A percentile compares a stretch with the other conserved stretches of the same genome.
Conservation (phyloP, 2,888 invertebrate genomes). For the Scaptomyza parva region DNA sequence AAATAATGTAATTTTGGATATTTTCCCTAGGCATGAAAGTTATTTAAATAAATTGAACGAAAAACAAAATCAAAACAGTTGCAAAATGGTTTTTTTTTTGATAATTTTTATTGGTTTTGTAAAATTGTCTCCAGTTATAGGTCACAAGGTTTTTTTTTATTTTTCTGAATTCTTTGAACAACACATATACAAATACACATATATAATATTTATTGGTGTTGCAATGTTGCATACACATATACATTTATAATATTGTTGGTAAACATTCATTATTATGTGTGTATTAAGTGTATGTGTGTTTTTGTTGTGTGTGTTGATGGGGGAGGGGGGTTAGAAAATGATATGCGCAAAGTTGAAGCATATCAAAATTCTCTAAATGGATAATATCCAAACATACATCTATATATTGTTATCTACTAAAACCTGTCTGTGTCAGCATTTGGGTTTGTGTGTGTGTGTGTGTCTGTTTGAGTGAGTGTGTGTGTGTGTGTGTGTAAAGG, state of each 20-base stretch:
- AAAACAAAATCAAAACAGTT: not conserved
- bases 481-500: conserved; percentile 1
- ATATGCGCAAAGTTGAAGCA: not conserved
- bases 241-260: too few relatives aligned
- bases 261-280: not conserved
- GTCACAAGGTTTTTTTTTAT: conserved; percentile 25
- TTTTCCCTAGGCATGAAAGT: not conserved
- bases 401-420: not conserved
- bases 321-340: not conserved
- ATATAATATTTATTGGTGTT: too few relatives aligned
- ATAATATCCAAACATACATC: not conserved
- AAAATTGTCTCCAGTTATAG: conserved; percentile 36
- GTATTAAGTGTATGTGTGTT: not conserved
- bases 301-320: not conserved
- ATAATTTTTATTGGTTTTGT: conserved; percentile 5
- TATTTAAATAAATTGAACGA: not conserved
- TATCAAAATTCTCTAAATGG: not conserved
- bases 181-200: not conserved
- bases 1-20: too few relatives aligned
- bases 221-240: too few relatives aligned
- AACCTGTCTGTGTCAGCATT: not conserved
- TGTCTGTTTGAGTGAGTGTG: not conserved
- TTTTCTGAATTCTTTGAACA: conserved; percentile 1
- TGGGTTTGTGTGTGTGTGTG: not conserved
- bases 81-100: not conserved